Percentiles rank a stretch among this genome's conserved stretches.
Conservation (phyloP, 2,113 vertebrate species). For the Smithornis capensis region DNA sequence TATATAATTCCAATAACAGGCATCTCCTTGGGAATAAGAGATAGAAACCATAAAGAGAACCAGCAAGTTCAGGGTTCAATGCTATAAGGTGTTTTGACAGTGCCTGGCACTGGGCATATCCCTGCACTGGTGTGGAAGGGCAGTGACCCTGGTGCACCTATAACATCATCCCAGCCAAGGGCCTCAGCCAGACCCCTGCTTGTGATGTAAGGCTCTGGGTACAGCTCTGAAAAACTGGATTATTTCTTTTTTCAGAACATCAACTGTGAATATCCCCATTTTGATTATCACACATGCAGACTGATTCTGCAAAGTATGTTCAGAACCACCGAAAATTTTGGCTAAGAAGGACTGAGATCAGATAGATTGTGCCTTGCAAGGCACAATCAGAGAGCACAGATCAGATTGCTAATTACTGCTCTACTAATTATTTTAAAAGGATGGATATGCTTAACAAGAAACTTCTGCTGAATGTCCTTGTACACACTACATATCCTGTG, state of each 20-base stretch:
- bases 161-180: fast-evolving
- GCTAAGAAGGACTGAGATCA: not conserved
- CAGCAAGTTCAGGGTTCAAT: not conserved
- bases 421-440: slow-evolving; percentile 9
- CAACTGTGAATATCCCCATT: not conserved
- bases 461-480: not conserved
- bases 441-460: not conserved
- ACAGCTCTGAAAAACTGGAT: not conserved
- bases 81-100: not conserved
- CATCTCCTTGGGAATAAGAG: not conserved
- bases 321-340: not conserved
- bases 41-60: not conserved
- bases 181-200: not conserved
- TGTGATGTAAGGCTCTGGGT: not conserved
- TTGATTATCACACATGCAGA: not conserved
- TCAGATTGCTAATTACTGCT: not conserved
- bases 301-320: not conserved
- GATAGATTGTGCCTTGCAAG: not conserved
- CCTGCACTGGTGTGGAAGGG: fast-evolving
- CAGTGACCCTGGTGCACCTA: fast-evolving
- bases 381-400: not conserved
- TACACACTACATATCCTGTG: not conserved
- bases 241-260: not conserved
- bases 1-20: not conserved
- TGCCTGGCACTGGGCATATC: not conserved